Base-by-base conservation (phyloP, 2,797 vertebrate genomes). In the Erithacus rubecula region DNA sequence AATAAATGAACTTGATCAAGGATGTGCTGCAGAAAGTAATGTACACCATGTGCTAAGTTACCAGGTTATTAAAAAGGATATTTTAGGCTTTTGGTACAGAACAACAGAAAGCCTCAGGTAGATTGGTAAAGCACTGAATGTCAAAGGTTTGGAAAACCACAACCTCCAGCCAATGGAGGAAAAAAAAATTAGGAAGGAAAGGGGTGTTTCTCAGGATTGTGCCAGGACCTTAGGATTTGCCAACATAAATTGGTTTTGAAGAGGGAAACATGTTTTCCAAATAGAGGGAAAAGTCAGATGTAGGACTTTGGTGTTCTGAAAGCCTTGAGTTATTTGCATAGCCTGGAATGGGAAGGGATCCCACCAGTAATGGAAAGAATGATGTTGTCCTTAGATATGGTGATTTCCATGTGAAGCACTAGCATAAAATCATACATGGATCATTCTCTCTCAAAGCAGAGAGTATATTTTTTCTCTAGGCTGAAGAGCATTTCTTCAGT, bases 71-170 rank as follows among this genome's bases (percentile, higher is more conserved):
- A 83, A 85, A 43, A 77, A 65, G 10, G 36, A 56, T 47, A 65
- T 32, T 59, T n/a, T 68, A 53, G 56, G 46, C 22, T 26, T 88
- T 93, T 94, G 88, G 62, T 69, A 81, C 27, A 60, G 62, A 83
- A 52, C 30, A 75, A 44, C 27, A 91, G 55, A 29, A 36, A 63
- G 4, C 36, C n/a, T 82, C 30, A 65, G 39, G 58, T 19, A 62
- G 37, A 37, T 19, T 83, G 72, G 69, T 51, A 92, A 87, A 86
- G 10, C 30, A 64, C 16, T 1, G 18, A 60, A 83, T 51, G 37
- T 46, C 55, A 78, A 78, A 84, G 14, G 14, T 59, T 93, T 81
- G 43, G 76, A 76, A 75, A 91, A 76, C 36, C 69, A 34, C 47
- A 83, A 55, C 12, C 26, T 68, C 7, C 47, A 72, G 49, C 11